These are phyloP conservation scores for Prunella strophiata DNA, from an alignment of 2,797 vertebrate genomes.

Conservation along the genomic window DNA sequence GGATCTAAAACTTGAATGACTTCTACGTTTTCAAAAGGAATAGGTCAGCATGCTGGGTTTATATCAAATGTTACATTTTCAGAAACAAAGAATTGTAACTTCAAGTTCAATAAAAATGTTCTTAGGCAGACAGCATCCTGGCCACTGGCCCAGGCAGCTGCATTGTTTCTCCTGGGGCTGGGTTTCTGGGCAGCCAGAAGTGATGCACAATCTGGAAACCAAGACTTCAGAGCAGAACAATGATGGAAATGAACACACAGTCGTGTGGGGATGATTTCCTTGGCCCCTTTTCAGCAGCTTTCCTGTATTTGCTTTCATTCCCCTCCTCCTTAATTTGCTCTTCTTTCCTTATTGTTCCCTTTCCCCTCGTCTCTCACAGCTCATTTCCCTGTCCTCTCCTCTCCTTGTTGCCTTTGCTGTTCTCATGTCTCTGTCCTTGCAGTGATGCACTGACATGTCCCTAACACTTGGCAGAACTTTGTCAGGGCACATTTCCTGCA, in stretches of 20 bases:
- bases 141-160: slow-evolving; percentile 49
- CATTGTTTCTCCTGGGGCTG: not conserved
- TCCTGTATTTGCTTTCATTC: not conserved
- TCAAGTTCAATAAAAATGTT: slow-evolving; percentile 52
- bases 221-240: slow-evolving; percentile 28
- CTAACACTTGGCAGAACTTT: not conserved
- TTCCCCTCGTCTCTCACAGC: not conserved
- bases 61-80: slow-evolving; percentile 19
- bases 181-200: slow-evolving; percentile 47
- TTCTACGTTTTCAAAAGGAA: not conserved
- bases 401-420: not conserved
- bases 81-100: slow-evolving; percentile 45
- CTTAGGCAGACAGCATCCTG: slow-evolving; percentile 39
- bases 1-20: slow-evolving; percentile 1
- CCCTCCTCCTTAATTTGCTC: not conserved
- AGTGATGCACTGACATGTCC: not conserved
- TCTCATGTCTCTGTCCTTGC: not conserved
- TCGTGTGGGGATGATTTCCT: not conserved
- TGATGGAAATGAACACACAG: not conserved
- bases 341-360: not conserved
- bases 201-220: slow-evolving; percentile 27
- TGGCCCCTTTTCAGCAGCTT: not conserved
- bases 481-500: not conserved
- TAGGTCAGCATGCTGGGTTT: slow-evolving; percentile 19
- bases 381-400: not conserved